Evolutionary conservation across 1,140 invertebrate species (phyloP).

Genomic region (Eumaeus atala): DNA sequence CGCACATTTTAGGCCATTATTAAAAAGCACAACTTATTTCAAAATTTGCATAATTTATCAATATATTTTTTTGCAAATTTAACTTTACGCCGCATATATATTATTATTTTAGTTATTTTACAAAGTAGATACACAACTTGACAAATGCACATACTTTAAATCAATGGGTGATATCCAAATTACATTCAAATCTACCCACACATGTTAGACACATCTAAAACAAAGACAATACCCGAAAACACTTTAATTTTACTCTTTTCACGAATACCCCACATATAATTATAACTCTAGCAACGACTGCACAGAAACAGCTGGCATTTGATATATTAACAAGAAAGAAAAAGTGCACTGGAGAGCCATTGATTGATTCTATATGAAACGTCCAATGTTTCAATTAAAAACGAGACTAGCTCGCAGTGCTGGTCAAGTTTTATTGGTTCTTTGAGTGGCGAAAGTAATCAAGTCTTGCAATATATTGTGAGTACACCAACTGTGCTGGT

Average conservation of each 20-base stretch:
- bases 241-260: conserved; percentile 11
- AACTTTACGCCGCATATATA: too few relatives aligned
- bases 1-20: too few relatives aligned
- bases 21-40: too few relatives aligned
- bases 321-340: conserved; percentile 20
- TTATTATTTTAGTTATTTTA: too few relatives aligned
- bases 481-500: conserved; percentile 36
- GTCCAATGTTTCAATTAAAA: conserved; percentile 62
- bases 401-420: conserved; percentile 47
- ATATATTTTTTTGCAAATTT: too few relatives aligned
- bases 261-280: neutral
- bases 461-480: conserved; percentile 51
- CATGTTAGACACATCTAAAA: conserved; percentile 1
- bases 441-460: conserved; percentile 52
- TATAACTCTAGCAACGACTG: too few relatives aligned
- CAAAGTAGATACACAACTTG: too few relatives aligned
- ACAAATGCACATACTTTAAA: too few relatives aligned
- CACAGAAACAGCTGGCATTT: conserved; percentile 2
- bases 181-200: neutral
- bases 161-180: too few relatives aligned
- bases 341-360: conserved; percentile 27
- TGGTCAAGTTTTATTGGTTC: conserved; percentile 69
- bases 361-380: conserved; percentile 40
- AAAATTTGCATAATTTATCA: too few relatives aligned
- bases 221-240: conserved; percentile 7